phyloP scores from a whole-genome alignment of 1,140 invertebrate genomes.

The Maniola jurtina region DNA sequence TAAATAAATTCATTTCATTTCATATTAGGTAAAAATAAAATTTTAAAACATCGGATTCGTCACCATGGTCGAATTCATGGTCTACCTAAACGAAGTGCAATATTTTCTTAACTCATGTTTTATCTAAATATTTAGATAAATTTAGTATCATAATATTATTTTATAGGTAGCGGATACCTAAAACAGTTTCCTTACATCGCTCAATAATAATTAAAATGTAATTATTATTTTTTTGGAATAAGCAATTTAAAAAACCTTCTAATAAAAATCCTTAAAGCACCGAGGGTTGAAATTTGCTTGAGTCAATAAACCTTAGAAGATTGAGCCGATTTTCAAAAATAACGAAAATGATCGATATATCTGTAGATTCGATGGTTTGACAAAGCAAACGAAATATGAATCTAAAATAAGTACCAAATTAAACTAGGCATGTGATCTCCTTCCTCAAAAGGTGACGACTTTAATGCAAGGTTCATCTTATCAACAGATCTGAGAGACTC shows the following conservation, averaged over 20 bases:
- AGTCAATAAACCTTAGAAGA: background rate
- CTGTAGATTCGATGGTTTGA: background rate
- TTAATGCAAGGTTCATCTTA: constrained; percentile 2
- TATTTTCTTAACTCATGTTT: background rate
- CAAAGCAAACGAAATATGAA: background rate
- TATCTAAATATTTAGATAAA: background rate
- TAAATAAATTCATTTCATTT: no score
- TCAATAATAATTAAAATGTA: constrained; percentile 4
- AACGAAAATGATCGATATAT: background rate
- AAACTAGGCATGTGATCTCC: background rate
- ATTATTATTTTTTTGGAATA: constrained; percentile 6
- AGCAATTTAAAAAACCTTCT: background rate
- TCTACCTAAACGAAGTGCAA: no score
- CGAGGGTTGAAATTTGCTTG: background rate
- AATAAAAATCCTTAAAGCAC: background rate
- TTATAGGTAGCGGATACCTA: constrained; percentile 10
- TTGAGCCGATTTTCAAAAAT: background rate
- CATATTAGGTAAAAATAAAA: no score
- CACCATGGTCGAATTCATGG: no score
- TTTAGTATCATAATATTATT: background rate
- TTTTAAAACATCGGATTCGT: no score
- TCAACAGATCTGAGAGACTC: background rate
- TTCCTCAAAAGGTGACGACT: constrained; percentile 3
- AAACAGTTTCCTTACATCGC: background rate
- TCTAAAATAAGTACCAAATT: background rate